These are phyloP conservation scores for Minunthozetes semirufus DNA, from an alignment of 2,888 invertebrate genomes.

Conservation along the genomic window DNA sequence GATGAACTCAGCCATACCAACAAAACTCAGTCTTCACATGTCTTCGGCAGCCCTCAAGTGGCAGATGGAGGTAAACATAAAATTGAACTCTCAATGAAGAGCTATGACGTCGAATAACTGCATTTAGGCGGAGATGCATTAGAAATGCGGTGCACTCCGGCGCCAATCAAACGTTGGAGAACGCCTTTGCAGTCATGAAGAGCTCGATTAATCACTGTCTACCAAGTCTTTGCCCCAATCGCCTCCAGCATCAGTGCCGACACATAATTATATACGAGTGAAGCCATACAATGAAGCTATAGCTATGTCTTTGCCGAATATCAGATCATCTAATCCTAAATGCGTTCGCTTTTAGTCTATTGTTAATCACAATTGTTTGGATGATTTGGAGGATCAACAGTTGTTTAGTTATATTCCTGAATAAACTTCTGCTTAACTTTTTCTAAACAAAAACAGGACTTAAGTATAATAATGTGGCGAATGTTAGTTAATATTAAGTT, in stretches of 20 bases:
- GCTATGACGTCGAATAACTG: conserved; percentile 26
- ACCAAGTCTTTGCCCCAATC: neutral
- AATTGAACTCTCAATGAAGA: neutral
- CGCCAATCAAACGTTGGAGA: neutral
- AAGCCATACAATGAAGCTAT: no score
- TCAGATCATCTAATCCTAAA: conserved; percentile 6
- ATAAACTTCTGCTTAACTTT: neutral
- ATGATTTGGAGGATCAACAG: no score
- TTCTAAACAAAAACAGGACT: neutral
- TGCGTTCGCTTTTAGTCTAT: neutral
- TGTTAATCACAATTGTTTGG: conserved; percentile 23
- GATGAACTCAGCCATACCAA: neutral
- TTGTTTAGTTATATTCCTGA: conserved; percentile 2
- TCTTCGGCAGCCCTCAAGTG: conserved; percentile 30
- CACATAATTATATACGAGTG: conserved; percentile 20
- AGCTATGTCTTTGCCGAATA: neutral
- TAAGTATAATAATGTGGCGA: neutral
- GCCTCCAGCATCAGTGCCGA: conserved; percentile 1
- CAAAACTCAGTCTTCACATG: neutral
- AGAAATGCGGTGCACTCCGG: conserved; percentile 22
- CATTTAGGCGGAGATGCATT: conserved; percentile 27
- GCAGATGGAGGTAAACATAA: conserved; percentile 22
- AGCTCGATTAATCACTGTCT: conserved; percentile 6
- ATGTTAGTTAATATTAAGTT: conserved; percentile 1
- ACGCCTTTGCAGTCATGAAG: conserved; percentile 19